phyloP scores from a whole-genome alignment of 2,888 invertebrate species.

The Kuschelorhynchus macadamiae region DNA sequence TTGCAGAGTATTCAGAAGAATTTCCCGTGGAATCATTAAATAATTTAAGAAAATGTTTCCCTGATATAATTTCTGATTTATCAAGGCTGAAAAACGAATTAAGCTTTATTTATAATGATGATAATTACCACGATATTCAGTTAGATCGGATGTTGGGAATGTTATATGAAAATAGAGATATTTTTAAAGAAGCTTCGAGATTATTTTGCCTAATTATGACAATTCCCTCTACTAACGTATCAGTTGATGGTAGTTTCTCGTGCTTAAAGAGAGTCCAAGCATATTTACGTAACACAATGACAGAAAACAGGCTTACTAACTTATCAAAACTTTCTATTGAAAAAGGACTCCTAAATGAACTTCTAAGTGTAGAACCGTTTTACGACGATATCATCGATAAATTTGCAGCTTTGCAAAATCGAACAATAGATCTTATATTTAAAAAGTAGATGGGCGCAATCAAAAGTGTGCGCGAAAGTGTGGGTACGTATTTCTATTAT shows the following conservation, averaged over 20 bases:
- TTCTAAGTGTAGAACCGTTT: background rate
- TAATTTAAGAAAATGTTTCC: slow-evolving; percentile 27
- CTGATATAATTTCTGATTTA: slow-evolving; percentile 10
- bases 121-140: background rate
- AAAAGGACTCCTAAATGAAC: slow-evolving; percentile 1
- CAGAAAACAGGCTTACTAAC: background rate
- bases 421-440: slow-evolving; percentile 2
- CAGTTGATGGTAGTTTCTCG: background rate
- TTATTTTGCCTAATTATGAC: slow-evolving; percentile 13
- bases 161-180: too few relatives aligned
- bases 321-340: slow-evolving; percentile 12
- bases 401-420: too few relatives aligned
- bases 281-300: background rate
- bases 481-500: too few relatives aligned
- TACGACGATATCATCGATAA: too few relatives aligned
- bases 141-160: too few relatives aligned
- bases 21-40: slow-evolving; percentile 31
- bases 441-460: background rate
- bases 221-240: background rate
- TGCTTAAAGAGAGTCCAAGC: background rate
- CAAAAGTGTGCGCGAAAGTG: too few relatives aligned
- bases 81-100: slow-evolving; percentile 11
- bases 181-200: slow-evolving; percentile 11
- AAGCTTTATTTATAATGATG: slow-evolving; percentile 9
- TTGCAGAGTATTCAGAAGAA: slow-evolving; percentile 25